These are phyloP conservation scores for Neoitamus cyanurus DNA, from an alignment of 2,888 invertebrate genomes.

Conservation along the genomic window DNA sequence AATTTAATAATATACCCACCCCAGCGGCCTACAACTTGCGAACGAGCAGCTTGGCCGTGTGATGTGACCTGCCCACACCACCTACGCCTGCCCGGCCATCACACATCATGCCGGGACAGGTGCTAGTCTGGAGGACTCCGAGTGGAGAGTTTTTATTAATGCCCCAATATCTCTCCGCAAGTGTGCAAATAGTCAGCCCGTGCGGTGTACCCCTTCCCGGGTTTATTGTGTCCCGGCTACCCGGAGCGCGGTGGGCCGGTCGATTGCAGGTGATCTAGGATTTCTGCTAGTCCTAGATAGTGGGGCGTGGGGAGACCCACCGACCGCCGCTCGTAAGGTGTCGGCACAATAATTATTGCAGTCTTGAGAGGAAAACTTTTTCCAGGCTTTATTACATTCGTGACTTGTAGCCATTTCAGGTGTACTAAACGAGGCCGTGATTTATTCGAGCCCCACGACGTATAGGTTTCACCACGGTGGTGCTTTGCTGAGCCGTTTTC, in stretches of 20 bases:
- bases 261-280: constrained; percentile 9
- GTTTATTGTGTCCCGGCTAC: neutral
- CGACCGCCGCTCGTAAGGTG: constrained; percentile 15
- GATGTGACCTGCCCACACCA: neutral
- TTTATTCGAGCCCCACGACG: constrained; percentile 33
- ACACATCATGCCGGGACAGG: constrained; percentile 33
- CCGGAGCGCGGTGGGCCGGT: neutral
- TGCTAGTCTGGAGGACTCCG: constrained; percentile 40
- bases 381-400: constrained; percentile 47
- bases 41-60: neutral
- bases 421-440: constrained; percentile 43
- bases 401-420: constrained; percentile 48
- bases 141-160: constrained; percentile 27
- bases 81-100: neutral
- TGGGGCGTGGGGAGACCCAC: neutral
- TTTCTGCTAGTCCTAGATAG: neutral
- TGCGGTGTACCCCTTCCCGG: neutral
- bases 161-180: constrained; percentile 32
- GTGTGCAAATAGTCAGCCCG: neutral
- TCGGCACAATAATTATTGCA: constrained; percentile 46
- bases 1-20: constrained; percentile 49
- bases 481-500: neutral
- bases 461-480: neutral
- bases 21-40: neutral
- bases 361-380: constrained; percentile 29